A percentile compares a stretch with the other conserved stretches of the same genome.
Conservation (phyloP, 2,113 vertebrate genomes). For the Ailuropoda melanoleuca region DNA sequence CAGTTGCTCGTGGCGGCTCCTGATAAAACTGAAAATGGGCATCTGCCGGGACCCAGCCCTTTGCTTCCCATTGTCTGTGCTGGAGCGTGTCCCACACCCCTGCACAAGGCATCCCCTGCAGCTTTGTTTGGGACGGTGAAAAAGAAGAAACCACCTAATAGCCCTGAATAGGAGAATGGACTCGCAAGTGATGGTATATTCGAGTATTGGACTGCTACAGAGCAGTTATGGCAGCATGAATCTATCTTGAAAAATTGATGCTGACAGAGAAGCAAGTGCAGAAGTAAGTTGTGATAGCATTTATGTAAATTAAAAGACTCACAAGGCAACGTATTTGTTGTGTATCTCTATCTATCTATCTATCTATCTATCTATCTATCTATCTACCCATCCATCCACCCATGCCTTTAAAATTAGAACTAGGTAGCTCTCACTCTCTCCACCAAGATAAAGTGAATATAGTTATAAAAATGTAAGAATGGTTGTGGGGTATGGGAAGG, state of each 20-base stretch:
- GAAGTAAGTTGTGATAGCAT: not conserved
- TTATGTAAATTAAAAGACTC: not conserved
- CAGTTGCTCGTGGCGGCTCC: not conserved
- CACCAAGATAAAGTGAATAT: not conserved
- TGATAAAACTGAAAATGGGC: not conserved
- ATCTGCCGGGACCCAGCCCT: accelerated
- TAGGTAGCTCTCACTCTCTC: not conserved
- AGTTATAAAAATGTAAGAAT: not conserved
- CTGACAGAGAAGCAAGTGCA: not conserved
- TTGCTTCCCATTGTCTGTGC: not conserved
- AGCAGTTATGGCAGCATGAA: not conserved
- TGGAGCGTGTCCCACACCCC: accelerated
- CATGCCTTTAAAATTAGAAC: not conserved
- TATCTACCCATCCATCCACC: not conserved
- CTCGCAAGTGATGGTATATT: not conserved
- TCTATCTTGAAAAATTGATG: not conserved
- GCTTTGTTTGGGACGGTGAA: not conserved
- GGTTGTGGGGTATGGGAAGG: not conserved
- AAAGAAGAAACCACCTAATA: not conserved
- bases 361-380: not conserved
- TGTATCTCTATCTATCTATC: not conserved
- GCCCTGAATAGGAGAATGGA: not conserved
- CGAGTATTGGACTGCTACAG: accelerated
- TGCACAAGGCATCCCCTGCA: not conserved
- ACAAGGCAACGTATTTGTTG: not conserved